Conservation (phyloP, 2,797 vertebrate species). For the Spheniscus humboldti region DNA sequence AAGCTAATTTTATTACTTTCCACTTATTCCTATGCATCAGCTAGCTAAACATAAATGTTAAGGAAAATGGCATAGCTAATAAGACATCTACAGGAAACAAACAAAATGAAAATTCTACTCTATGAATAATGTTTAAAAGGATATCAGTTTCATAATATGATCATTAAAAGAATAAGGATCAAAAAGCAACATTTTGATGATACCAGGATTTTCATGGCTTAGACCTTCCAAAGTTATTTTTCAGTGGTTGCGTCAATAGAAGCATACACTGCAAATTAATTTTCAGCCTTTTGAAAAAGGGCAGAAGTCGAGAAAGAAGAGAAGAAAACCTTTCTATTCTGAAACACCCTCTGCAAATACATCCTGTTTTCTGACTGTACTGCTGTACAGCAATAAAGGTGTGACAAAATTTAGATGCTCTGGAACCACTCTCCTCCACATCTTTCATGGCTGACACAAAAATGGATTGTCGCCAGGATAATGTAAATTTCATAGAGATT, state of each 20-base stretch:
- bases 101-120: fast-evolving
- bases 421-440: not conserved
- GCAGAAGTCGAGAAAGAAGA: not conserved
- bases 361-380: not conserved
- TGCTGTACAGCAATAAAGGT: not conserved
- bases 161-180: not conserved
- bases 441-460: not conserved
- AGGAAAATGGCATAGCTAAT: not conserved
- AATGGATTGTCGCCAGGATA: not conserved
- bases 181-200: not conserved
- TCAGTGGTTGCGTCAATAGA: not conserved
- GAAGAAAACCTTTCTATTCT: not conserved
- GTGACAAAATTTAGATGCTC: not conserved
- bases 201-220: not conserved
- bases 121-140: not conserved
- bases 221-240: not conserved
- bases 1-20: not conserved
- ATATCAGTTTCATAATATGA: not conserved
- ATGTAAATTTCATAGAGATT: not conserved
- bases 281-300: not conserved
- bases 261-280: not conserved
- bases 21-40: not conserved
- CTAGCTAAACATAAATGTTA: not conserved
- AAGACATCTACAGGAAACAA: not conserved
- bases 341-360: not conserved